Evolutionary conservation across 2,888 invertebrate genomes (phyloP), one percentile per base, ranked within the genome.

Genomic region (Merodon equestris): DNA sequence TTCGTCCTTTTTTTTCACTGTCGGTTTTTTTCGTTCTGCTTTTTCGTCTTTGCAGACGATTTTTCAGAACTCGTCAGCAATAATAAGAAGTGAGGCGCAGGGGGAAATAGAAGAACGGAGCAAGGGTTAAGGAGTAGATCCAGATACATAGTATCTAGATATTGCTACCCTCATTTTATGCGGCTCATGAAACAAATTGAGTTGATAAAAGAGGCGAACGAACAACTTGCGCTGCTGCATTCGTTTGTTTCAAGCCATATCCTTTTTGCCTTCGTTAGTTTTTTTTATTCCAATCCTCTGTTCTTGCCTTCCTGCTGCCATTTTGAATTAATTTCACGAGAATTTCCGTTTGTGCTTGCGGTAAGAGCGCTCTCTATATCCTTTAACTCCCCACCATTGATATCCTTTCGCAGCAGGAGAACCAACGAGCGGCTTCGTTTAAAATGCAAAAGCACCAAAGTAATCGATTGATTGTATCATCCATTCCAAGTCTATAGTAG

Each of bases 101-200:
- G 27, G 27, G 27, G 7, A 27, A 4, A 7, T 4, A 27, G 27
- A 7, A 27, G 2, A 27, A 27, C 2, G 27, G 27, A 27, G 27
- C n/a, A 27, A 40, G 40, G 40, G 40, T n/a, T 50, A 54, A n/a
- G 58, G 15, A 14, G 53, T 38, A 42, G 40, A 47, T 4, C 27
- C 27, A 27, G 27, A 27, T 27, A 34, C n/a, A n/a, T 27, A 19
- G 48, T 9, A 44, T 27, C 15, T 40, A 38, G 36, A 10, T 58
- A 60, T 48, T 57, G 15, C 13, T 58, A 64, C 68, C 79, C 74
- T 74, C 79, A 74, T 79, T 79, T 79, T 68, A 79, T 79, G 68
- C 79, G 79, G 74, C 79, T 79, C 74, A 79, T 79, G 70, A 79
- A 79, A 60, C 79, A 79, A 79, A 74, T 79, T 79, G 74, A 79